Evolutionary conservation across 2,888 invertebrate species (phyloP).

Genomic region (Ochropleura plecta): DNA sequence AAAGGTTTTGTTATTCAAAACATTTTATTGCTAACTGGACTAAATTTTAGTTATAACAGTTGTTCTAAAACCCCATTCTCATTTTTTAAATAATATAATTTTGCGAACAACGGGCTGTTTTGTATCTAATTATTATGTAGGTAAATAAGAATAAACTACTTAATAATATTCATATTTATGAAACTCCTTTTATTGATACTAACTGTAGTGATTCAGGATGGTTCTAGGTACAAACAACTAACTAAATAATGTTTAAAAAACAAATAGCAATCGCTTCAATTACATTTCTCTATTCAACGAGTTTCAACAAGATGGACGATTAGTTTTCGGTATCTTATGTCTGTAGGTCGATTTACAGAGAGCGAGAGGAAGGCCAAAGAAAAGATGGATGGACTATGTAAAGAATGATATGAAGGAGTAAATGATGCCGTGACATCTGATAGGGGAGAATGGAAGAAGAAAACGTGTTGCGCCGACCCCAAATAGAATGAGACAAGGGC

Average conservation of each 20-base stretch:
- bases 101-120: neutral
- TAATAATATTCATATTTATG: neutral
- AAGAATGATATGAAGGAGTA: too few relatives aligned
- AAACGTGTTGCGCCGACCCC: too few relatives aligned
- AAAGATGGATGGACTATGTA: too few relatives aligned
- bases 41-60: constrained; percentile 16
- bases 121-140: neutral
- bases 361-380: too few relatives aligned
- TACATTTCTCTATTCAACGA: neutral
- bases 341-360: too few relatives aligned
- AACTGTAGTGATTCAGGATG: neutral
- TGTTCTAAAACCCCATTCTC: neutral
- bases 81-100: neutral
- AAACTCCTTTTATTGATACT: neutral
- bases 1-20: constrained; percentile 29
- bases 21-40: constrained; percentile 3
- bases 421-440: too few relatives aligned
- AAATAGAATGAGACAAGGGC: too few relatives aligned
- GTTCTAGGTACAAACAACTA: neutral
- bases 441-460: too few relatives aligned
- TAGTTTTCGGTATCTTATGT: neutral
- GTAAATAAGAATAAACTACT: neutral
- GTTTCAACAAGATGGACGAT: neutral
- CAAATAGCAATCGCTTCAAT: neutral
- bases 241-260: neutral